A percentile compares a stretch with the other conserved stretches of the same genome.
Conservation (phyloP, 2,888 invertebrate species). For the Idaea dimidiata region DNA sequence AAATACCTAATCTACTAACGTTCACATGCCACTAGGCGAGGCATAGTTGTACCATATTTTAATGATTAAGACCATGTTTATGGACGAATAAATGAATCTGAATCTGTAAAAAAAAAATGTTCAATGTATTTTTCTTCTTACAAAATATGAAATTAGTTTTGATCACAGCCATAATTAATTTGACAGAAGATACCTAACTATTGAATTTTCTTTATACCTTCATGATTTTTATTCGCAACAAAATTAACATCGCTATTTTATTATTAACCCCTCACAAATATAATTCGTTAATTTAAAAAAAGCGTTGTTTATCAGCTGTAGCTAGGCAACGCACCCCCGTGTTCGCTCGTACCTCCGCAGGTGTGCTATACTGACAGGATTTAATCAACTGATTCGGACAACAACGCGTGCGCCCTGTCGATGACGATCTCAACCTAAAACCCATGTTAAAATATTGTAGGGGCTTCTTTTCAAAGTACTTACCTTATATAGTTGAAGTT, state of each 20-base stretch:
- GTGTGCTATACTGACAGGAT: slow-evolving; percentile 61
- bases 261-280: slow-evolving; percentile 20
- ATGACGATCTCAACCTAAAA: slow-evolving; percentile 21
- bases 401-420: slow-evolving; percentile 31
- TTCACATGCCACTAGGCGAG: too few species aligned
- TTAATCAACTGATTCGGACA: slow-evolving; percentile 74
- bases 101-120: too few species aligned
- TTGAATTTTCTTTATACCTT: too few species aligned
- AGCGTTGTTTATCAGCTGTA: slow-evolving; percentile 56
- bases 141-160: too few species aligned
- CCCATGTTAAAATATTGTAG: not conserved
- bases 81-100: too few species aligned
- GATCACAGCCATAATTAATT: too few species aligned
- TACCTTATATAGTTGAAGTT: not conserved
- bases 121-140: too few species aligned
- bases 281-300: slow-evolving; percentile 50
- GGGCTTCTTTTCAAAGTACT: not conserved
- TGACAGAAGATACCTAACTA: too few species aligned
- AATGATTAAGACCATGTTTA: too few species aligned
- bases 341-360: slow-evolving; percentile 49
- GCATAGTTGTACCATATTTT: too few species aligned
- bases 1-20: too few species aligned
- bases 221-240: too few species aligned
- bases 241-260: not conserved
- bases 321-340: slow-evolving; percentile 55